Evolutionary conservation across 2,113 vertebrate species (phyloP), one percentile per base, ranked within the genome.

Genomic region (Sinocyclocheilus maitianheensis): DNA sequence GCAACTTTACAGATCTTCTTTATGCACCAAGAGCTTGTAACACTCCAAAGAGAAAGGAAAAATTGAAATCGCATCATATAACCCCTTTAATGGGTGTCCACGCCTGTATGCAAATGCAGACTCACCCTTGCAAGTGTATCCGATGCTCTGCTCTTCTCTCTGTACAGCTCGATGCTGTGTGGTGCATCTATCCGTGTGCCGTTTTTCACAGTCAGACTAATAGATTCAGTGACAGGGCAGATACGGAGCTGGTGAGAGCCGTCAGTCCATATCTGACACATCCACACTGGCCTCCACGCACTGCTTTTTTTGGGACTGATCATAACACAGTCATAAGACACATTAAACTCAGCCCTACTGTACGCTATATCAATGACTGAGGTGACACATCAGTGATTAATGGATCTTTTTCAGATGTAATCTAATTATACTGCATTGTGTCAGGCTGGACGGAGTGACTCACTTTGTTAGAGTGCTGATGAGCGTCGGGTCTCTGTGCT

Each of bases 81-180:
- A 26, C 26, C 26, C 26, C 26, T 26, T 26, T 26, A 26, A 26
- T 26, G 26, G 26, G 26, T 26, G 26, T 26, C 26, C 26, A 26
- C 26, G 26, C 26, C 26, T 26, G 26, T 26, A 26, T 26, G 43
- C 43, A 43, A 46, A 26, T 13, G 6, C 46, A 26, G 16, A 69
- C 89, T 91, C 90, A 98, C 97, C 96, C 93, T 90, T 81, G 92
- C 87, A 85, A 94, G 92, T 86, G 95, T 89, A 85, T 90, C 58
- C 77, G 86, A 90, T 81, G 96, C 94, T 92, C 90, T 93, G 69
- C 95, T 93, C 86, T 93, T 95, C 90, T 95, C 96, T 90, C 95
- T 94, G 87, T 96, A 96, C 80, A 95, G 87, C 60, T 90, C 86
- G 83, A 97, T 91, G 60, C 91, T 90, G 0, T 91, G 92, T 85